Conservation (phyloP, 2,113 vertebrate species). For the Nipponia nippon region DNA sequence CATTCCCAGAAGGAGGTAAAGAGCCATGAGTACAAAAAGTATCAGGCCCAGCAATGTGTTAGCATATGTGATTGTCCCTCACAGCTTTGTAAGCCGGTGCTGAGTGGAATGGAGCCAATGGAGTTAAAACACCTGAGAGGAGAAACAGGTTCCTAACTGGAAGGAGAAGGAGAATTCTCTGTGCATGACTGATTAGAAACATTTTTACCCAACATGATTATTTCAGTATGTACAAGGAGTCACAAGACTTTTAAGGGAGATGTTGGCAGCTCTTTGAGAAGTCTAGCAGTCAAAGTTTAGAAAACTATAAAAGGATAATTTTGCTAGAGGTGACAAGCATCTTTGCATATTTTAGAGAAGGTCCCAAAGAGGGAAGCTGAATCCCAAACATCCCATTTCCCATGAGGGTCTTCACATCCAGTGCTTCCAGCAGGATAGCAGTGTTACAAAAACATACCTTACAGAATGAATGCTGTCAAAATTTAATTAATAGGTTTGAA, state of each 20-base stretch:
- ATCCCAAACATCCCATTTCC: not conserved
- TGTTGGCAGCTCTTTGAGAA: not conserved
- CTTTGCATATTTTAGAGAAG: not conserved
- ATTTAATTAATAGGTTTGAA: not conserved
- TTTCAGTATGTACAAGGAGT: not conserved
- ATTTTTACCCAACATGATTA: not conserved
- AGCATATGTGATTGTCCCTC: not conserved
- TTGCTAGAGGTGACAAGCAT: not conserved
- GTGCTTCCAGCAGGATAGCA: not conserved
- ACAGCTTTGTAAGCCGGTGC: not conserved
- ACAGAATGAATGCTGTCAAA: not conserved
- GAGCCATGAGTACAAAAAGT: not conserved
- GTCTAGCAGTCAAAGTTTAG: not conserved
- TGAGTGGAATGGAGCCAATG: not conserved
- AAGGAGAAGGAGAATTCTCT: not conserved
- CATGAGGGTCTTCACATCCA: not conserved
- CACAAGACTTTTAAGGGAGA: not conserved
- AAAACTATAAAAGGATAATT: not conserved
- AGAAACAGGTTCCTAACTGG: not conserved
- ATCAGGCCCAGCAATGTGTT: not conserved
- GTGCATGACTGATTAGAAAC: not conserved
- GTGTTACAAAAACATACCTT: not conserved
- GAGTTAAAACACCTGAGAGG: conserved; percentile 6
- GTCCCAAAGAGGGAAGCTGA: not conserved
- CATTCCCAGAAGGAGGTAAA: not conserved